Percentiles rank a stretch among this genome's conserved stretches.
These are phyloP conservation scores for Acanthosepion pharaonis DNA, from an alignment of 2,888 invertebrate genomes.

Conservation along the genomic window DNA sequence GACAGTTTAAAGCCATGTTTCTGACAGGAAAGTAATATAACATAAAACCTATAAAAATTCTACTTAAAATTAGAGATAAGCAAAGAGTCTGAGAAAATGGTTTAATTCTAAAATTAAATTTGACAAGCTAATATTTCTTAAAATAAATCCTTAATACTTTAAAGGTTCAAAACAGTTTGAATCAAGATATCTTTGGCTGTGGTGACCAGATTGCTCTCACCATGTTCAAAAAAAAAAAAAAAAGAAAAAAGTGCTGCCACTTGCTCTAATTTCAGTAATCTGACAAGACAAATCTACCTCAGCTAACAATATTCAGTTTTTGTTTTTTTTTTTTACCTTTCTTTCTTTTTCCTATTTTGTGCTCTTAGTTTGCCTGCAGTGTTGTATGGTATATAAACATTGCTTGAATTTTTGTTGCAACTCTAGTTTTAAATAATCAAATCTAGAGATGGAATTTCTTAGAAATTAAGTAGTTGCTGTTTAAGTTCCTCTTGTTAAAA, in stretches of 20 bases:
- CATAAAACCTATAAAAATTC: neutral
- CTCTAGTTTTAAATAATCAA: neutral
- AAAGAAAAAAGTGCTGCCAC: neutral
- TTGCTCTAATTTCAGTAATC: neutral
- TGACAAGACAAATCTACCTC: constrained; percentile 8
- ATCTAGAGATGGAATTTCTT: neutral
- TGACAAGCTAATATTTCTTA: neutral
- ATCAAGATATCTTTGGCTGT: neutral
- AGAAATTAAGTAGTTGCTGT: too few species aligned
- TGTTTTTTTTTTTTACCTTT: neutral
- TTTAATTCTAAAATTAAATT: neutral
- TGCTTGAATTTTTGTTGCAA: neutral
- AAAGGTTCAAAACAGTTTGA: neutral
- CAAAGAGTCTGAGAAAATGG: neutral
- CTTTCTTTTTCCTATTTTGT: neutral
- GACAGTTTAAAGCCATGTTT: neutral
- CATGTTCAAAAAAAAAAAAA: neutral
- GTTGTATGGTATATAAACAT: neutral
- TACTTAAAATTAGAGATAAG: neutral
- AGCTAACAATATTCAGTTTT: neutral
- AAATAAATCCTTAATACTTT: neutral
- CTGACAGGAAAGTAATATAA: neutral
- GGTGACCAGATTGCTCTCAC: neutral
- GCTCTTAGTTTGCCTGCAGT: neutral
- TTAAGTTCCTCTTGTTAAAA: too few species aligned